Base-by-base conservation (phyloP, 2,797 vertebrate species). In the Karalla daura region DNA sequence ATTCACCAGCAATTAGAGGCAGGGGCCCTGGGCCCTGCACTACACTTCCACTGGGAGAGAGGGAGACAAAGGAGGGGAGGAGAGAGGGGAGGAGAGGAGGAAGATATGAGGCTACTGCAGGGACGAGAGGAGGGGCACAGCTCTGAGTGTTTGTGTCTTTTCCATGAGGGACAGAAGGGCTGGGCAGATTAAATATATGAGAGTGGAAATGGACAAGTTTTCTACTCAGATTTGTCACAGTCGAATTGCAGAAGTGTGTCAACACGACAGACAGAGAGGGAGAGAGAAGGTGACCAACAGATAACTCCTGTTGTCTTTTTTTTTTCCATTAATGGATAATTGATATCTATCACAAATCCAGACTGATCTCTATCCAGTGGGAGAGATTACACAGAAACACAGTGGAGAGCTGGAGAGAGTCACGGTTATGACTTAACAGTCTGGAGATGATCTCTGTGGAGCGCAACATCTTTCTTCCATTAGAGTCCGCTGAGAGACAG, bases 1-100 rank as follows among this genome's bases (percentile, higher is more conserved):
- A 94, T 96, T 96, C 94, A 97, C 94, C 91, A 95, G 94, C 96
- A 95, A 95, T 96, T 96, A 97, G 89, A 93, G 89, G 83, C 82
- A 85, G 88, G 87, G 91, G 88, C 85, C 86, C 86, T 78, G 85
- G 90, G 87, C 87, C 85, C 81, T 86, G 89, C 88, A 86, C 90
- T 89, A 90, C 79, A 88, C 89, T 77, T 91, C 86, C 91, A 91
- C 83, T 80, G 85, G 89, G 90, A 91, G 84, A 88, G 86, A 81
- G 85, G 77, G 83, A 91, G 87, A 90, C 89, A 92, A 91, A 90
- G 83, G 74, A 81, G 85, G 80, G 77, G 86, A 80, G 87, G 83
- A 80, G 74, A 52, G 53, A 33, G 43, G 53, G 63, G 65, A 56
- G 56, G 70, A 56, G 67, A 76, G 44, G 60, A 77, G 70, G 74